Evolutionary conservation across 2,888 invertebrate species (phyloP), one percentile per base, ranked within the genome.

Genomic region (Cephus pygmeus): DNA sequence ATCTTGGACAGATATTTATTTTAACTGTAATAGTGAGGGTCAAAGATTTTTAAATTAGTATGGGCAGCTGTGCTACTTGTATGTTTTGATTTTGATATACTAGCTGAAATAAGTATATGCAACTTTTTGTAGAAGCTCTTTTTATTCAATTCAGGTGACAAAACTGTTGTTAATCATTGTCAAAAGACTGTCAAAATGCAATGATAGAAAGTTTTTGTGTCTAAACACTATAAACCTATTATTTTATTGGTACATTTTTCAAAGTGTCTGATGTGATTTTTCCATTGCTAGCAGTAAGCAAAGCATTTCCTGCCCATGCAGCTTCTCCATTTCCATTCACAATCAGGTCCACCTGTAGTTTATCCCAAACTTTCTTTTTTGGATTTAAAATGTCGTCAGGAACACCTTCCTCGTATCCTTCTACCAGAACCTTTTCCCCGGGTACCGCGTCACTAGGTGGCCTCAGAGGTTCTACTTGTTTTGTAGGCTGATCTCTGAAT

Each of bases 281-380:
- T 82, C 96, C 97, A 36, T 97, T 97, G 84, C 93, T 93, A 76
- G 94, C 92, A 77, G 97, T 96, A 78, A 96, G 90, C 82, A 98
- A 92, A 86, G 94, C 94, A 91, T 95, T 96, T 34, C 96, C 96
- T 91, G 96, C 96, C 98, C 98, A 98, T 76, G 96, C 95, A 75
- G 97, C 98, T 82, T 95, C 90, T 80, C 96, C 94, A 75, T 93
- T 93, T 3, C 93, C 92, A 92, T 95, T 95, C 1, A 96, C 95
- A 90, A 95, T 95, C 34, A 97, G 93, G 91, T 97, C 96, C 34
- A 93, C 94, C 91, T 97, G 97, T 69, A 98, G 91, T 91, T 97
- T 97, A 86, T 98, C 98, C 98, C 98, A 98, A 31, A 98, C 93
- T 93, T 98, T 98, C 92, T 98, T 98, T 92, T 98, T 98, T 0